phyloP scores from a whole-genome alignment of 2,888 invertebrate species.

The Phragmatobia fuliginosa region DNA sequence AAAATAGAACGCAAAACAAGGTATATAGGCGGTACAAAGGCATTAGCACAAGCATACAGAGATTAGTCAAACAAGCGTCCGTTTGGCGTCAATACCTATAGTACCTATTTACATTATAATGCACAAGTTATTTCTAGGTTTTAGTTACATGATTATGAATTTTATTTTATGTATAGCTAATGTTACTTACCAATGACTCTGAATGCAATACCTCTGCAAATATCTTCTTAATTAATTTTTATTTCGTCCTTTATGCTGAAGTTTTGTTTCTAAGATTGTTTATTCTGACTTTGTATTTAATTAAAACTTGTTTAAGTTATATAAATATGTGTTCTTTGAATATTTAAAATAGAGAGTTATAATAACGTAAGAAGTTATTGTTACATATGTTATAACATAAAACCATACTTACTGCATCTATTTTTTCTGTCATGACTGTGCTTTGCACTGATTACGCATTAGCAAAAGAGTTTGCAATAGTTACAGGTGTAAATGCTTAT shows the following conservation, averaged over 20 bases:
- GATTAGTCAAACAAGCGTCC: too few relatives aligned
- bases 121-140: conserved; percentile 45
- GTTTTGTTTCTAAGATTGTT: conserved; percentile 24
- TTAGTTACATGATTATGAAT: conserved; percentile 30
- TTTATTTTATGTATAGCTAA: conserved; percentile 27
- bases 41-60: too few relatives aligned
- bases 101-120: conserved; percentile 27
- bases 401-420: background rate
- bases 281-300: conserved; percentile 20
- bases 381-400: background rate
- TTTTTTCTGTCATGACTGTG: background rate
- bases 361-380: background rate
- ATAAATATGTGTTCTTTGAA: background rate
- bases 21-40: too few relatives aligned
- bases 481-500: background rate
- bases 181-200: conserved; percentile 33
- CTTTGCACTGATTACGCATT: background rate
- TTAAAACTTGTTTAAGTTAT: conserved; percentile 9
- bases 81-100: too few relatives aligned
- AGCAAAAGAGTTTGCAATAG: background rate
- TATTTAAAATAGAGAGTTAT: background rate
- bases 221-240: conserved; percentile 31
- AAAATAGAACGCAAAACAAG: too few relatives aligned
- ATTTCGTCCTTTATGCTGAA: conserved; percentile 17
- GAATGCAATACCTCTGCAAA: conserved; percentile 37